Conservation (phyloP, 2,113 vertebrate species). For the Phalacrocorax brasilianus region DNA sequence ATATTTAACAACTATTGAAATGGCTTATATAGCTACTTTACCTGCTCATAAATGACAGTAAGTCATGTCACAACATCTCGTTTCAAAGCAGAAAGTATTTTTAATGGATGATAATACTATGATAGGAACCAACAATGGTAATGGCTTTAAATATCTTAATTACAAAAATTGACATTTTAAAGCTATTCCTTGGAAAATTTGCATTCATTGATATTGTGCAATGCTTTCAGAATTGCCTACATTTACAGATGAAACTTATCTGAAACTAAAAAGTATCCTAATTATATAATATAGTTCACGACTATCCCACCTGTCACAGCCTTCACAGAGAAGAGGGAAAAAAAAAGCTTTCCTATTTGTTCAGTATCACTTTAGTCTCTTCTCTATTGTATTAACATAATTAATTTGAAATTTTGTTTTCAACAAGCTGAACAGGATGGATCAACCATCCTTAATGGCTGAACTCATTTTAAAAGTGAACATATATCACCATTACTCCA, state of each 20-base stretch:
- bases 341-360: neutral
- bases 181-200: neutral
- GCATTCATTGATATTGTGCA: neutral
- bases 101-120: neutral
- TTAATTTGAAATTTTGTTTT: neutral
- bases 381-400: neutral
- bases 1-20: slow-evolving; percentile 42
- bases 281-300: neutral
- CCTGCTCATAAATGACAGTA: slow-evolving; percentile 14
- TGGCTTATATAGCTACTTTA: neutral
- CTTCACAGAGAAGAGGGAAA: neutral
- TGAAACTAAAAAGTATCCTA: neutral
- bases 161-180: neutral
- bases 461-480: neutral
- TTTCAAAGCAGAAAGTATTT: neutral
- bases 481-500: neutral
- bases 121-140: neutral
- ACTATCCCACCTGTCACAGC: neutral
- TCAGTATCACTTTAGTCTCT: neutral
- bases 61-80: neutral
- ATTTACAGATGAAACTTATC: neutral
- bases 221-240: neutral
- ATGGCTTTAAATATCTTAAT: neutral
- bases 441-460: neutral
- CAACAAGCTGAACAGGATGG: neutral